These are phyloP conservation scores for Cheilosia variabilis DNA, from an alignment of 2,888 invertebrate species.

Conservation along the genomic window DNA sequence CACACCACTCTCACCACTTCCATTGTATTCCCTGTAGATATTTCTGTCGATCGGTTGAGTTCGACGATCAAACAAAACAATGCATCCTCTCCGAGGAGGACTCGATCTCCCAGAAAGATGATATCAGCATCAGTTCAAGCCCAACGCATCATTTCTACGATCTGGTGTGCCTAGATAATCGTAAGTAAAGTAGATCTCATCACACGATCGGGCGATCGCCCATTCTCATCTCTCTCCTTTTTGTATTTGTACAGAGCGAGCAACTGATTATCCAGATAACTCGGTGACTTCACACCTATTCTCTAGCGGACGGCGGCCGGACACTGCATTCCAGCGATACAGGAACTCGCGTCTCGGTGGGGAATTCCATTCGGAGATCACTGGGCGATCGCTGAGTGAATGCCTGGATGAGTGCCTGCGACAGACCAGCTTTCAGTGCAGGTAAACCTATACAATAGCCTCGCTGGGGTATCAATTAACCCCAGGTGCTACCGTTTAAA, in stretches of 20 bases:
- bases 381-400: constrained; percentile 93
- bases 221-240: constrained; percentile 56
- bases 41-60: constrained; percentile 95
- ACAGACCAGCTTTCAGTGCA: constrained; percentile 94
- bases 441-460: constrained; percentile 76
- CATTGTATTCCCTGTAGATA: constrained; percentile 84
- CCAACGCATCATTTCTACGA: constrained; percentile 95
- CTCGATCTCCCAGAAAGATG: constrained; percentile 94
- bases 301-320: constrained; percentile 91
- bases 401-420: constrained; percentile 95
- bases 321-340: constrained; percentile 93
- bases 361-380: constrained; percentile 95
- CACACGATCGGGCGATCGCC: constrained; percentile 55
- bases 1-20: neutral
- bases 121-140: constrained; percentile 92
- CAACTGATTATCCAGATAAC: constrained; percentile 95
- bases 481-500: constrained; percentile 68
- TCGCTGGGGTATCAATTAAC: constrained; percentile 50
- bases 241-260: constrained; percentile 87
- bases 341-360: constrained; percentile 93
- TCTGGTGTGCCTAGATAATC: constrained; percentile 94
- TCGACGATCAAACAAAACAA: constrained; percentile 93
- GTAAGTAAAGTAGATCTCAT: constrained; percentile 85
- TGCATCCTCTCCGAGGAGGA: constrained; percentile 97
- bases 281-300: constrained; percentile 93